These are phyloP conservation scores for Rotaria socialis DNA, from an alignment of 2,888 invertebrate genomes.

Conservation along the genomic window DNA sequence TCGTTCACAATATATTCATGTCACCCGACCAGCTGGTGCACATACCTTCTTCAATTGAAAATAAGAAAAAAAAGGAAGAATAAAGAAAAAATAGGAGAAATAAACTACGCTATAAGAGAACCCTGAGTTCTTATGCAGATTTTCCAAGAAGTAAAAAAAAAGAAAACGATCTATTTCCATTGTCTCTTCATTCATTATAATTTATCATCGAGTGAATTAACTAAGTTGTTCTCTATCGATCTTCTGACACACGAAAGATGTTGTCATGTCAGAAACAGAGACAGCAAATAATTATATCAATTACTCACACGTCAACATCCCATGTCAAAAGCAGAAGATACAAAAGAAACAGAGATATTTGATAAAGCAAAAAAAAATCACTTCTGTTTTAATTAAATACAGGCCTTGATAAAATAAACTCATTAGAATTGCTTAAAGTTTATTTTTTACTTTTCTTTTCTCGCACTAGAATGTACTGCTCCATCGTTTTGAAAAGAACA, in stretches of 20 bases:
- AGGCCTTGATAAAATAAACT: too few relatives aligned
- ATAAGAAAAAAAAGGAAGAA: not conserved
- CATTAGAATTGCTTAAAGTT: too few relatives aligned
- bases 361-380: not conserved
- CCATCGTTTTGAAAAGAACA: not conserved
- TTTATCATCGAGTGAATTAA: constrained; percentile 21
- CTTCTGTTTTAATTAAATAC: not conserved
- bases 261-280: constrained; percentile 30
- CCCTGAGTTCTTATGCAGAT: not conserved
- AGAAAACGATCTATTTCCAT: not conserved
- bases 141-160: not conserved
- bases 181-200: constrained; percentile 21
- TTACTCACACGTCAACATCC: constrained; percentile 35
- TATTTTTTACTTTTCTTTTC: too few relatives aligned
- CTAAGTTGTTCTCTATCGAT: not conserved
- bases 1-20: constrained; percentile 32
- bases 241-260: constrained; percentile 32
- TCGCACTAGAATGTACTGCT: too few relatives aligned
- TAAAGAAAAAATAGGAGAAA: not conserved
- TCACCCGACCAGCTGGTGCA: constrained; percentile 16
- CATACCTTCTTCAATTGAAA: not conserved
- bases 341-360: constrained; percentile 26
- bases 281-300: constrained; percentile 38
- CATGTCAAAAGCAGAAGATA: not conserved
- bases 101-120: not conserved